Percentiles rank a stretch among this genome's conserved stretches.
Conservation (phyloP, 2,113 vertebrate genomes). For the Nicator chloris region DNA sequence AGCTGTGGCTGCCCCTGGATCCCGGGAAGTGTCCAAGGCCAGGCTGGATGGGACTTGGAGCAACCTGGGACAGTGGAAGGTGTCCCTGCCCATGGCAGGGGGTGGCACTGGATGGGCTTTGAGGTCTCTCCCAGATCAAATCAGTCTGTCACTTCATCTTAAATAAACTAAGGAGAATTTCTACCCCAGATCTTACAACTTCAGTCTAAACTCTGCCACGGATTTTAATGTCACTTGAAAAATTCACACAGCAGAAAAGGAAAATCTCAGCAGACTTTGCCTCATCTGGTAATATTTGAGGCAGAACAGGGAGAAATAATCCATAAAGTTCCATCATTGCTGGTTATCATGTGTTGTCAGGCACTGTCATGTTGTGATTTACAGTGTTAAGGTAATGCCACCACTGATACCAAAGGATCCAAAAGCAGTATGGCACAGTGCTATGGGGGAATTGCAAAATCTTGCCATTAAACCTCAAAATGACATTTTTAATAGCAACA, state of each 20-base stretch:
- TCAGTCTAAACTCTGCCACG: neutral
- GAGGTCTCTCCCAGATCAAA: neutral
- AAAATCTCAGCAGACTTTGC: neutral
- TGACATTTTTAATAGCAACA: constrained; percentile 11
- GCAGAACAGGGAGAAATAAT: neutral
- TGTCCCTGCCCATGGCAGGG: neutral
- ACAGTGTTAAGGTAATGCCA: neutral
- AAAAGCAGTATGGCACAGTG: neutral
- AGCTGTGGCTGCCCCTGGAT: neutral
- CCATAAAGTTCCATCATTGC: neutral
- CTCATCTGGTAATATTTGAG: neutral
- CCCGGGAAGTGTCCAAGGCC: neutral
- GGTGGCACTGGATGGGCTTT: too few species aligned
- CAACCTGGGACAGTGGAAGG: fast-evolving
- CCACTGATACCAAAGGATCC: neutral
- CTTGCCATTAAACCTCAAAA: neutral
- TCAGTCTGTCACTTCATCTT: neutral
- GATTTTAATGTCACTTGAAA: neutral
- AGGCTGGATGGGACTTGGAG: fast-evolving
- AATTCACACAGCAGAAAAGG: neutral
- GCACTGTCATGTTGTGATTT: neutral
- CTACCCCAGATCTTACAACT: neutral
- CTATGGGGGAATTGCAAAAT: neutral
- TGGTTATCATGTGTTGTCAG: neutral
- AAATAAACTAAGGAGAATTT: neutral